Base-by-base conservation (phyloP, 2,113 vertebrate species). In the Myotis yumanensis region DNA sequence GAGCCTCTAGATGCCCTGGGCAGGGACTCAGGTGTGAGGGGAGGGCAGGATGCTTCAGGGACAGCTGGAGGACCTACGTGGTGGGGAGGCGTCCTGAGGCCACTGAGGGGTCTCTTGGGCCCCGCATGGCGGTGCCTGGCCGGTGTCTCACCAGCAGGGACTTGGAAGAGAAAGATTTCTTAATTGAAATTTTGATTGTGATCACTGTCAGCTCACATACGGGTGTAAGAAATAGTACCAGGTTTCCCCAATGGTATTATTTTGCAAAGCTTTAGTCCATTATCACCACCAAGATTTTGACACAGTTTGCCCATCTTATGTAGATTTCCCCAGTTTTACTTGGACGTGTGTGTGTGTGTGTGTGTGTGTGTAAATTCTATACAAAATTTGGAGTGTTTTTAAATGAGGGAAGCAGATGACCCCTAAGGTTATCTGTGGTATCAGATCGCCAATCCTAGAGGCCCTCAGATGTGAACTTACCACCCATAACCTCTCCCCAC, bases 161-260 rank as follows among this genome's bases (percentile, higher is more conserved):
- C 14, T 32, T 15, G 64, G 69, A 51, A n/a, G n/a, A 90, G 25
- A 83, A 22, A 12, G 4, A 18, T 40, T 59, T 86, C 75, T 87
- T 87, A 77, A 52, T 46, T 72, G 32, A 94, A 35, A 91, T 30
- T 95, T 59, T 93, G 46, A 66, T 17, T 76, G 57, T 32, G 37
- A 35, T 89, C 5, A n/a, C 8, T 48, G 43, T 17, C 51, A 22
- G 72, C 52, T 75, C 76, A 71, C 10, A 51, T 37, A 51, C n/a
- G 80, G 25, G n/a, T 88, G 20, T 51, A 77, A 68, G 52, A 91
- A 82, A 72, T 9, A 52, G 20, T 52, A 8, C n/a, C 64, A 32
- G 64, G 66, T 54, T 92, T 64, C 32, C 22, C 83, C 10, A 52
- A 23, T n/a, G 43, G 43, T 32, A 48, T 82, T 52, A 81, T 85